Evolutionary conservation across 2,888 invertebrate species (phyloP).

Genomic region (Cerastoderma edule): DNA sequence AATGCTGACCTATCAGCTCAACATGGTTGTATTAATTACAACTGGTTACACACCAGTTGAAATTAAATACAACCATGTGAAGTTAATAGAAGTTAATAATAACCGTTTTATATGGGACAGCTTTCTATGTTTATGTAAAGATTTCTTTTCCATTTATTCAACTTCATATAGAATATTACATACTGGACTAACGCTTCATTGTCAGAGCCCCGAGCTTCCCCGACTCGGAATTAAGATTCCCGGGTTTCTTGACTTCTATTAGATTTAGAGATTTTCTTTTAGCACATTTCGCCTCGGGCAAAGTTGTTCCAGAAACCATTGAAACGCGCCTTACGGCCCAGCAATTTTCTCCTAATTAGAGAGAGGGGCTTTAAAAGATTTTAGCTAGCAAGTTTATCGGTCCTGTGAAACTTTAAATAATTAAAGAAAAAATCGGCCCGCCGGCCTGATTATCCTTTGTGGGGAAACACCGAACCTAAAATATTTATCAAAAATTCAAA

Average conservation of each 20-base stretch:
- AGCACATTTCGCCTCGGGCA: conserved; percentile 41
- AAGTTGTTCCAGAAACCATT: conserved; percentile 23
- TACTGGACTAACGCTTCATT: too few relatives aligned
- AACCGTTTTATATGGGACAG: too few relatives aligned
- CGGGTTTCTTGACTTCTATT: conserved; percentile 43
- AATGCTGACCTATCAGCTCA: too few relatives aligned
- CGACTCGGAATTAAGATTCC: background rate
- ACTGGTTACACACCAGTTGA: too few relatives aligned
- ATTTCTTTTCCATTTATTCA: too few relatives aligned
- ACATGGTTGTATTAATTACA: too few relatives aligned
- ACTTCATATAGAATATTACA: too few relatives aligned
- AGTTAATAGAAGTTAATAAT: too few relatives aligned
- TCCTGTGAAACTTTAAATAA: conserved; percentile 48
- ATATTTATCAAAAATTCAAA: too few relatives aligned
- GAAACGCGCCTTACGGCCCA: conserved; percentile 14
- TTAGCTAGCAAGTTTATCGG: conserved; percentile 18
- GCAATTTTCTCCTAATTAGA: conserved; percentile 48
- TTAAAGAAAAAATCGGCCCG: conserved; percentile 41
- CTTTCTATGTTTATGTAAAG: background rate
- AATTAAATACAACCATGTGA: too few relatives aligned
- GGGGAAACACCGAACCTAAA: too few relatives aligned
- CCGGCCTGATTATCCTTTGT: conserved; percentile 29
- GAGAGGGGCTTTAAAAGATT: conserved; percentile 15
- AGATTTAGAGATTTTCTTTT: conserved; percentile 43
- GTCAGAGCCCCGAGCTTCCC: background rate